Evolutionary conservation across 2,113 vertebrate genomes (phyloP), one percentile per base, ranked within the genome.

Genomic region (Gulo gulo): DNA sequence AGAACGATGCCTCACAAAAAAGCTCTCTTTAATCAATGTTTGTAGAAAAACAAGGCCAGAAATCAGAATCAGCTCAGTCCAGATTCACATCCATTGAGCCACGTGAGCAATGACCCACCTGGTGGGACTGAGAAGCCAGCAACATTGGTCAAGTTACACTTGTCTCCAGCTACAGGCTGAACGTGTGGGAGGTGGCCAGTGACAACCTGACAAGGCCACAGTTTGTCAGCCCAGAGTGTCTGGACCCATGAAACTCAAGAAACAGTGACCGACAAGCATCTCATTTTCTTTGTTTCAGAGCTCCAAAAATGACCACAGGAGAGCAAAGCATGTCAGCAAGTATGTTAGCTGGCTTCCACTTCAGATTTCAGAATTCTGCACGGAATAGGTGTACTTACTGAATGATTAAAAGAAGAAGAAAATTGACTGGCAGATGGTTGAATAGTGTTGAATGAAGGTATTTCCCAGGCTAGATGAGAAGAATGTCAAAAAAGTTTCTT

Each of bases 401-500:
- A 82, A 86, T 47, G 52, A 61, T 78, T 39, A 61, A 79, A 59
- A 67, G 52, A 85, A 67, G 31, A 67, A 82, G 50, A 81, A 74
- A 76, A 78, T 0, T 16, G 1, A 93, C 82, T 36, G 45, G 12
- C 14, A 0, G 4, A 36, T 61, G 9, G 24, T 1, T 59, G 59
- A 83, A 81, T 0, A 50, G 11, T 42, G 34, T 9, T 96, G 47
- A 94, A 84, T 71, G 63, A 69, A 50, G 74, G 16, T 57, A 82
- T 79, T 83, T 65, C 73, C 92, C 71, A 82, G 57, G 14, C 39
- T 69, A 34, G n/a, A 36, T 47, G 4, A 69, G 59, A 73, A 87
- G 59, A 96, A 93, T 45, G 42, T 57, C 73, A 92, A 79, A 86
- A 95, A 78, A 45, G 39, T 47, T 92, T 94, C 83, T 89, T 86